Base-by-base conservation (phyloP, 2,113 vertebrate genomes). In the Mellivora capensis region DNA sequence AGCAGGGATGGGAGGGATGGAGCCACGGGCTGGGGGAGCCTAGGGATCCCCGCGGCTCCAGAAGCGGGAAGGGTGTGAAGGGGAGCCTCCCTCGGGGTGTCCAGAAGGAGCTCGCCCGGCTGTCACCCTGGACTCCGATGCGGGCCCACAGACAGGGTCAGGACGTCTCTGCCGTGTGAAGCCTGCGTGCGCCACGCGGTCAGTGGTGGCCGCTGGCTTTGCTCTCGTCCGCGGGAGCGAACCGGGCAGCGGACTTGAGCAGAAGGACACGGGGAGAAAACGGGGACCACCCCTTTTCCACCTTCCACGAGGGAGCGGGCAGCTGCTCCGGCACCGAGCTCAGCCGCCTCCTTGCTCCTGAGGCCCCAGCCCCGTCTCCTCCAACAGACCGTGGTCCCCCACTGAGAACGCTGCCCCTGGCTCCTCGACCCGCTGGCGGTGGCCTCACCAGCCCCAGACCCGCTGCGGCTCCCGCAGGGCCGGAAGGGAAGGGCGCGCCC, bases 321-420 rank as follows among this genome's bases (percentile, higher is more conserved):
- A 69, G 34, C 67, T 4, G 18, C 67, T 37, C 34, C 2, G 2
- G n/a, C 34, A 4, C 2, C 0, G 17, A 21, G 34, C 67, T 69
- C 17, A n/a, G 17, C 34, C 8, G 4, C 67, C 8, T 4, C 74
- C 72, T 15, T 2, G 72, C 13, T 29, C 72, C 72, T 17, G 72
- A 17, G 25, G 7, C 25, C 6, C 72, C 72, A 2, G 42, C 25
- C 39, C 37, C 9, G 12, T 12, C 6, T 11, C 39, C 39, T 27
- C 71, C 42, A 29, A 17, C 14, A 31, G 74, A 8, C 42, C 7
- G 14, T 15, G 3, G 72, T 47, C 10, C 42, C 72, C 25, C 25
- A 9, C 17, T 0, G 13, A 18, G 27, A 18, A 2, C 7, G 1
- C 20, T 1, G 6, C 27, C 74, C 74, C 42, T 0, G 7, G 72